Evolutionary conservation across 2,113 vertebrate genomes (phyloP).

Genomic region (Cryptomyrus ogoouensis): DNA sequence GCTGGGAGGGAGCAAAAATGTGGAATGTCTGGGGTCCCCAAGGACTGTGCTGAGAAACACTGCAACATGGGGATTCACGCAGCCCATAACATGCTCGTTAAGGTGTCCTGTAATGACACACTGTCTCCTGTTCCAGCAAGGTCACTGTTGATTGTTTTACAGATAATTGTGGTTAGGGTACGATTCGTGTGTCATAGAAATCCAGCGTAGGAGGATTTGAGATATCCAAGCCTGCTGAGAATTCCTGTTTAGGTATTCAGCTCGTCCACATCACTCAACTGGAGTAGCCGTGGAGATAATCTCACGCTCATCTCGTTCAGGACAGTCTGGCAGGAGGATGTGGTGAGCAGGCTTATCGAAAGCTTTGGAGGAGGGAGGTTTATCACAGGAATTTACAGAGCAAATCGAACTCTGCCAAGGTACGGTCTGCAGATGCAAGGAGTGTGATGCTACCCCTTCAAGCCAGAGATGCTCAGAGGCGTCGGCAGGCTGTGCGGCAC

Average conservation of each 20-base stretch:
- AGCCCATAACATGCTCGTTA: neutral
- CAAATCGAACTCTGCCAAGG: neutral
- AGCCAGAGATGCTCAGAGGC: neutral
- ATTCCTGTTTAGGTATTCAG: neutral
- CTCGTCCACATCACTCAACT: neutral
- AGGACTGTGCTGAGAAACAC: neutral
- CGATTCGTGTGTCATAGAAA: neutral
- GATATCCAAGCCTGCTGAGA: neutral
- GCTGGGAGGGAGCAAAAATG: neutral
- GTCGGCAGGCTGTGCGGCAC: neutral
- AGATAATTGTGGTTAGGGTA: neutral
- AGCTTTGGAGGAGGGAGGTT: neutral
- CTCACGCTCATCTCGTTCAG: neutral
- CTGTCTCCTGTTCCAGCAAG: neutral
- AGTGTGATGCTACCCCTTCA: neutral
- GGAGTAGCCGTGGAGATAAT: neutral
- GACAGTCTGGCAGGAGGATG: neutral
- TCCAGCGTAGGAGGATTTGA: neutral
- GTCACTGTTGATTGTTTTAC: neutral
- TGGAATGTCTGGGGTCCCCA: neutral
- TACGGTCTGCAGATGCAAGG: neutral
- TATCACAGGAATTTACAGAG: neutral
- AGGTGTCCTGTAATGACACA: neutral
- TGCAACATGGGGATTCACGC: neutral
- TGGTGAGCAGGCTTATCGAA: neutral